phyloP scores from a whole-genome alignment of 92 coral and sea anemone species.

The Anthopleura xanthogrammica region DNA sequence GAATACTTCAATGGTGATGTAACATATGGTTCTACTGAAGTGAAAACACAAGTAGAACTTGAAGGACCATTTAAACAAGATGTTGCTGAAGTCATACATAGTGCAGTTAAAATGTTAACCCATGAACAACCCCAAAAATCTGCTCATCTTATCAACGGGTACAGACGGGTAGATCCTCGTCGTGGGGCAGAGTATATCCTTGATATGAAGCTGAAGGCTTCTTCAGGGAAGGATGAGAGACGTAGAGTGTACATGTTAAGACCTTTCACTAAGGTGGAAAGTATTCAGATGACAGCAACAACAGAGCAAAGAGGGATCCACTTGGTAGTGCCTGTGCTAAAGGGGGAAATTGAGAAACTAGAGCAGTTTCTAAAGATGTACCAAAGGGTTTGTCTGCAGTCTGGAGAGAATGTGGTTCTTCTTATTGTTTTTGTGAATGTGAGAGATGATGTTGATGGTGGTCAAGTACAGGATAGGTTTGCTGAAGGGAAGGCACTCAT shows the following conservation, averaged over 20 bases:
- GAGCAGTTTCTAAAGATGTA: constrained; percentile 80
- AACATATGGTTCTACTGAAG: constrained; percentile 85
- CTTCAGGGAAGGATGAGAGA: constrained; percentile 46
- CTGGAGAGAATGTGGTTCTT: constrained; percentile 95
- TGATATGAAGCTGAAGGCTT: constrained; percentile 71
- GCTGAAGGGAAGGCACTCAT: constrained; percentile 80
- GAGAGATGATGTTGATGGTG: constrained; percentile 46
- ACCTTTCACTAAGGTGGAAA: constrained; percentile 91
- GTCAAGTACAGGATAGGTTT: constrained; percentile 51
- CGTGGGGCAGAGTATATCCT: constrained; percentile 94
- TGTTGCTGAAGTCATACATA: constrained; percentile 76
- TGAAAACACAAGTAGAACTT: constrained; percentile 67
- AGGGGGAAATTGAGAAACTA: constrained; percentile 55
- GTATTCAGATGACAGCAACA: constrained; percentile 88
- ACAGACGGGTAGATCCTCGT: constrained; percentile 87
- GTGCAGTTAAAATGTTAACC: constrained; percentile 84
- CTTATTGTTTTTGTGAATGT: constrained; percentile 91
- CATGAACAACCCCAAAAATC: constrained; percentile 70
- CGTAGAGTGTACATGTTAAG: constrained; percentile 88
- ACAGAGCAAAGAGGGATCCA: constrained; percentile 94
- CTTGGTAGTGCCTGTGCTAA: constrained; percentile 81
- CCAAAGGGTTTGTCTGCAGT: constrained; percentile 85
- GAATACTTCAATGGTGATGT: constrained; percentile 82
- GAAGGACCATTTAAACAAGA: constrained; percentile 83
- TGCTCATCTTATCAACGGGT: constrained; percentile 78